Conservation (phyloP, 2,888 invertebrate genomes). For the Danaus chrysippus region DNA sequence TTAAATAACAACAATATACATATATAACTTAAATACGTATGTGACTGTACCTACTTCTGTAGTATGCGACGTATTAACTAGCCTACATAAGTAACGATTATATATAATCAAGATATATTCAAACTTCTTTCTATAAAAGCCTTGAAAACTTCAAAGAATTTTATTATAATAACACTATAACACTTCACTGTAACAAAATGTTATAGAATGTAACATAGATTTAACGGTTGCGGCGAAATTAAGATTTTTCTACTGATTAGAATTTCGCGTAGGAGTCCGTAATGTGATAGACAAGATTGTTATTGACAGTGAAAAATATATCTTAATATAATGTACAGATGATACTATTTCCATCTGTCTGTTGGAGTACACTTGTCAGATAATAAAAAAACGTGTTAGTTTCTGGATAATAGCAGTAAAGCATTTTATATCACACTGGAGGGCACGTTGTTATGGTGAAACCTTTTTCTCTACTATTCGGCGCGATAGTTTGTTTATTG, state of each 20-base stretch:
- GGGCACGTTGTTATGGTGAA: conserved; percentile 6
- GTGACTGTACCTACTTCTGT: too few species aligned
- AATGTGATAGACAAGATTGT: neutral
- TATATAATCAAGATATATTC: too few species aligned
- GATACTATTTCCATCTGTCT: neutral
- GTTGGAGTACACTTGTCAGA: conserved; percentile 14
- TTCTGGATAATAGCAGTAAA: conserved; percentile 19
- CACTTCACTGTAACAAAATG: neutral
- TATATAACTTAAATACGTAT: too few species aligned
- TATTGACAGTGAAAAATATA: conserved; percentile 1
- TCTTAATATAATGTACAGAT: conserved; percentile 7
- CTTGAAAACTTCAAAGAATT: too few species aligned
- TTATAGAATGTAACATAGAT: neutral
- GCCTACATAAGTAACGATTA: too few species aligned
- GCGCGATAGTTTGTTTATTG: conserved; percentile 1
- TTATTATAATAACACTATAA: neutral
- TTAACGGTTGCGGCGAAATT: conserved; percentile 17
- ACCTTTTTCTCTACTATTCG: neutral
- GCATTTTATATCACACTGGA: conserved; percentile 14
- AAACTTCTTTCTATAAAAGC: too few species aligned
- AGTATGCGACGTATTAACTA: too few species aligned
- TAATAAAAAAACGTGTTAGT: conserved; percentile 25
- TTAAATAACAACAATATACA: too few species aligned
- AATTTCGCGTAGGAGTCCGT: conserved; percentile 22
- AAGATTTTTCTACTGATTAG: conserved; percentile 22